Conservation (phyloP, 2,113 vertebrate species). For the Platysteira castanea region DNA sequence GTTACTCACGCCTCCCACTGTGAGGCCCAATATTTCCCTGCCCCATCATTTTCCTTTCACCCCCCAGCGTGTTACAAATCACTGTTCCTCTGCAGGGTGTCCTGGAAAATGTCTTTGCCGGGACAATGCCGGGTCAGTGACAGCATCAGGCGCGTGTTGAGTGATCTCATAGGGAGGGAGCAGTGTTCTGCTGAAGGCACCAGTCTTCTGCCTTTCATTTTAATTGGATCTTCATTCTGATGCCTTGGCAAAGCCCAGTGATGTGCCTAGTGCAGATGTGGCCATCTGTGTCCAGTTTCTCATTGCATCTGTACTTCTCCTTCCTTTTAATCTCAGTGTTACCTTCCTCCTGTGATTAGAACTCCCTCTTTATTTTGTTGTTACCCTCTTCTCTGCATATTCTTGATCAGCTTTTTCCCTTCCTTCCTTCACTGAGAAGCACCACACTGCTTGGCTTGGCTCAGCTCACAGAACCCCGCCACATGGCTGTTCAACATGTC, state of each 20-base stretch:
- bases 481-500: not conserved
- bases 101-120: not conserved
- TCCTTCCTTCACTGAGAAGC: not conserved
- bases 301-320: not conserved
- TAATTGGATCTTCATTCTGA: not conserved
- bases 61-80: constrained; percentile 8
- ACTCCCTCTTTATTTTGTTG: not conserved
- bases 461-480: not conserved
- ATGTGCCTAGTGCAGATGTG: not conserved
- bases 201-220: constrained; percentile 46
- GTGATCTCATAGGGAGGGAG: constrained; percentile 27
- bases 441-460: not conserved
- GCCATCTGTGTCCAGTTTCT: not conserved
- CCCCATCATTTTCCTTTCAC: constrained; percentile 11
- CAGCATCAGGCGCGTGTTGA: constrained; percentile 31
- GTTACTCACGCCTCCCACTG: not conserved
- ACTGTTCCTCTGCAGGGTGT: not conserved
- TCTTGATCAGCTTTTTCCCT: not conserved
- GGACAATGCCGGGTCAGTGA: constrained; percentile 43
- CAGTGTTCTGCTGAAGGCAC: not conserved
- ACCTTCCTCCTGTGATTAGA: not conserved
- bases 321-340: not conserved
- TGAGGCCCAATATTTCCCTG: not conserved
- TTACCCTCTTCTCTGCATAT: not conserved
- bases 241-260: not conserved